Evolutionary conservation across 2,113 vertebrate genomes (phyloP).

Genomic region (Ammospiza caudacuta): DNA sequence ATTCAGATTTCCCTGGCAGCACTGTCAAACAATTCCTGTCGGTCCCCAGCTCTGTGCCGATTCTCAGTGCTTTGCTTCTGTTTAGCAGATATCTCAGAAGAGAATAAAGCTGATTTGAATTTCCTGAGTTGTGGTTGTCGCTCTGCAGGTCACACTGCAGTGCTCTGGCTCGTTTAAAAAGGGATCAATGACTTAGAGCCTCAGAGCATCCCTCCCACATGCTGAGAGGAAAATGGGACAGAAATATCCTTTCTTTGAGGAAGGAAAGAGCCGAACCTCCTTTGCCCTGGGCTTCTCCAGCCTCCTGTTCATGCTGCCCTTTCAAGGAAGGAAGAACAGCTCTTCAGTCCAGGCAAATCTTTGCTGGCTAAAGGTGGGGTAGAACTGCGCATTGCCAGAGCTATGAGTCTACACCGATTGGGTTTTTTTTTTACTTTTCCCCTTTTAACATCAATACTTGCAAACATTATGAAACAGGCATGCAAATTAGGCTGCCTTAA

Average conservation of each 20-base stretch:
- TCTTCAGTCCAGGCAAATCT: not conserved
- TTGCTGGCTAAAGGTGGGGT: not conserved
- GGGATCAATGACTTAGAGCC: slow-evolving; percentile 67
- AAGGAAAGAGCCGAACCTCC: slow-evolving; percentile 57
- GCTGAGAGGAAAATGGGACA: slow-evolving; percentile 68
- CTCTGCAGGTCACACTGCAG: slow-evolving; percentile 62
- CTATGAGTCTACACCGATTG: not conserved
- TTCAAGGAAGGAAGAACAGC: slow-evolving; percentile 18
- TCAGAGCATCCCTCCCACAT: slow-evolving; percentile 66
- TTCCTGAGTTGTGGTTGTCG: slow-evolving; percentile 68
- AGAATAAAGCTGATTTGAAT: slow-evolving; percentile 71
- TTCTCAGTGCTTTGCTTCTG: slow-evolving; percentile 48
- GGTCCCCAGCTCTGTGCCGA: slow-evolving; percentile 14
- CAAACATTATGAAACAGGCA: slow-evolving; percentile 8
- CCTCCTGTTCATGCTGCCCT: slow-evolving; percentile 33
- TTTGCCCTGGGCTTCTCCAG: slow-evolving; percentile 51
- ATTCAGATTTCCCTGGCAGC: slow-evolving; percentile 62
- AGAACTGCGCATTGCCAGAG: not conserved
- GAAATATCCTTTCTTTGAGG: slow-evolving; percentile 65
- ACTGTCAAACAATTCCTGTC: slow-evolving; percentile 22
- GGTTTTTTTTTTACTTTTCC: not conserved
- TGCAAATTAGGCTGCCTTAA: slow-evolving; percentile 41
- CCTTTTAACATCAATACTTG: not conserved
- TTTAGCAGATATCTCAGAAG: slow-evolving; percentile 60
- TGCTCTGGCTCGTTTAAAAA: slow-evolving; percentile 62